Conservation (phyloP, 1,140 invertebrate genomes). For the Achroia grisella region DNA sequence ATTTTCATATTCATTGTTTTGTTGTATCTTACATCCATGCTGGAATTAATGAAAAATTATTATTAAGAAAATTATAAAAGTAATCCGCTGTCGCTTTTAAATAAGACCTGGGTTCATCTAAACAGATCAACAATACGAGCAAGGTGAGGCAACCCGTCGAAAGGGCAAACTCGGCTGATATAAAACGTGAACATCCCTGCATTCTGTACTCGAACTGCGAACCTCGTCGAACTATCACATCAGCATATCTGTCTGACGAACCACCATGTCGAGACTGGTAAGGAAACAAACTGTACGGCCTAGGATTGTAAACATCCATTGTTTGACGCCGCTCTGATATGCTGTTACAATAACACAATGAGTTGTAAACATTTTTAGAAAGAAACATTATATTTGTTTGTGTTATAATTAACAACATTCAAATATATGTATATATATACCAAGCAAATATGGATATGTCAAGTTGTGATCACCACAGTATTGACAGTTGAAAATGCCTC, state of each 20-base stretch:
- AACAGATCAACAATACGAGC: slow-evolving; percentile 57
- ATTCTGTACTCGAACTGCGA: slow-evolving; percentile 27
- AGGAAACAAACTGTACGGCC: slow-evolving; percentile 14
- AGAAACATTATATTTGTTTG: too few relatives aligned
- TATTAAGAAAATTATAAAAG: too few relatives aligned
- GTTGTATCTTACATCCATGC: too few relatives aligned
- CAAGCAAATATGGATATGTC: too few relatives aligned
- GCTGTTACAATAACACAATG: too few relatives aligned
- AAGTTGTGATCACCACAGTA: too few relatives aligned
- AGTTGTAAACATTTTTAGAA: too few relatives aligned
- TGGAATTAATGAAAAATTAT: too few relatives aligned
- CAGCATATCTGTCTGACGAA: slow-evolving; percentile 8
- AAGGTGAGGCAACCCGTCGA: slow-evolving; percentile 63
- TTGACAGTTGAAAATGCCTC: too few relatives aligned
- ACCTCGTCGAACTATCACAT: slow-evolving; percentile 22
- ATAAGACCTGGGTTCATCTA: slow-evolving; percentile 30
- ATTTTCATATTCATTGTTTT: too few relatives aligned
- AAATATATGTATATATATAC: too few relatives aligned
- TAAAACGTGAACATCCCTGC: slow-evolving; percentile 63
- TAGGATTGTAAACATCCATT: not conserved
- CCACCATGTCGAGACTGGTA: slow-evolving; percentile 48
- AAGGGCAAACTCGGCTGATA: slow-evolving; percentile 62
- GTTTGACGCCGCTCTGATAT: not conserved
- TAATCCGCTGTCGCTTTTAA: slow-evolving; percentile 8
- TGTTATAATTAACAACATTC: too few relatives aligned